A percentile compares a stretch with the other conserved stretches of the same genome.
Conservation (phyloP, 2,888 invertebrate species). For the Teinopalpus imperialis region DNA sequence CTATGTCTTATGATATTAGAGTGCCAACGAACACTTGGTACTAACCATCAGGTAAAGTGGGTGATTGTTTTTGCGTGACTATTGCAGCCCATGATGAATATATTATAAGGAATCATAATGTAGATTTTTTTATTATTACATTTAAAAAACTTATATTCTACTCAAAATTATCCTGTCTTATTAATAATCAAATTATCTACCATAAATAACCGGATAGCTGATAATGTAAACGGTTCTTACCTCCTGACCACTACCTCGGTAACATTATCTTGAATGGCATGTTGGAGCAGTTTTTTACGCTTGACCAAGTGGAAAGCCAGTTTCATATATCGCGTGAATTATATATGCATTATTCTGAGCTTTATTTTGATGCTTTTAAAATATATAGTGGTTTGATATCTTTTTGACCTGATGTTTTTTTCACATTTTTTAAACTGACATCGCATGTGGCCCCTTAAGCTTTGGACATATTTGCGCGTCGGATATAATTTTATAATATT, state of each 20-base stretch:
- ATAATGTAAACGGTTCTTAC: conserved; percentile 14
- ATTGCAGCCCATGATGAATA: too few relatives aligned
- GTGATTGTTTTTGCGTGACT: too few relatives aligned
- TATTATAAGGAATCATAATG: too few relatives aligned
- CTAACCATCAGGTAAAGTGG: too few relatives aligned
- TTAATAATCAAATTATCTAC: too few relatives aligned
- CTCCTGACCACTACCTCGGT: conserved; percentile 31
- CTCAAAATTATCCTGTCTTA: too few relatives aligned
- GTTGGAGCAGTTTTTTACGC: conserved; percentile 72
- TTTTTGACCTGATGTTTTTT: background rate
- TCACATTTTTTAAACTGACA: conserved; percentile 4
- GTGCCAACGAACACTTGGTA: too few relatives aligned
- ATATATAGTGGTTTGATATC: background rate
- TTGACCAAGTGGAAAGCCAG: conserved; percentile 67
- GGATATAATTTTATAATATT: background rate
- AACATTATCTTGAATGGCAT: conserved; percentile 60
- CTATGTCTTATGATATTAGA: too few relatives aligned
- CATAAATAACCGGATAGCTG: background rate
- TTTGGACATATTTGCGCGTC: background rate
- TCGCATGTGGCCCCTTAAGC: conserved; percentile 10
- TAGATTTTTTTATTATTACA: too few relatives aligned
- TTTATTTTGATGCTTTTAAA: conserved; percentile 33
- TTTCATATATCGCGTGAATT: conserved; percentile 67
- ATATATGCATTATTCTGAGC: conserved; percentile 33
- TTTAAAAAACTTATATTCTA: too few relatives aligned